Evolutionary conservation across 2,113 vertebrate species (phyloP), one percentile per base, ranked within the genome.

Genomic region (Neomonachus schauinslandi): DNA sequence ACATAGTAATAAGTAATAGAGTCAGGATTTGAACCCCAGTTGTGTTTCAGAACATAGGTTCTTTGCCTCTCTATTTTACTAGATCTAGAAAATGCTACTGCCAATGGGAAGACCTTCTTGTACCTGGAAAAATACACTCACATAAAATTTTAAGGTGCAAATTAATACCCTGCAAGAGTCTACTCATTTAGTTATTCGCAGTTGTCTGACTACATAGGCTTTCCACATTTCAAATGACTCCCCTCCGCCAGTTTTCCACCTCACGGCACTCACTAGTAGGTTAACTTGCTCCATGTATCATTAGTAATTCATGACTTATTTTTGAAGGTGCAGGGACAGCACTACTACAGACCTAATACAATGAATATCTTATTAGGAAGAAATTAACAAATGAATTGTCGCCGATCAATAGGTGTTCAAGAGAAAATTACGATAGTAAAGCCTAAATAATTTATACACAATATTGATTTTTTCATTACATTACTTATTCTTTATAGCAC

Each of bases 351-450:
- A 96, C 94, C 95, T 7, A n/a, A 98, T 91, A 93, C 98, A 98
- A 96, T 85, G 90, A 89, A 98, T 97, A 98, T 94, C 95, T 97
- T 95, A 98, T 97, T 91, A 94, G 96, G 94, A 97, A 96, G 96
- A 97, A 98, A 97, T 97, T 97, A 98, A 98, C 98, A 97, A 98
- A 96, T 46, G 94, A 98, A 98, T 98, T 98, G 98, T 95, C 95
- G 92, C 98, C 93, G 77, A 98, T 98, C 98, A 95, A 98, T 98
- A 98, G 87, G 97, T 97, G 97, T 97, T 49, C 0, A 98, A 98
- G 91, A 97, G 97, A 98, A 98, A 98, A 98, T 97, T 98, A 96
- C 93, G 97, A 98, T 96, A 98, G 98, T 97, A 98, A 98, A 98
- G 96, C 89, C 95, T 98, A 98, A 80, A 95, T 97, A 98, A 98